Evolutionary conservation across 2,113 vertebrate genomes (phyloP).

Genomic region (Dicentrarchus labrax): DNA sequence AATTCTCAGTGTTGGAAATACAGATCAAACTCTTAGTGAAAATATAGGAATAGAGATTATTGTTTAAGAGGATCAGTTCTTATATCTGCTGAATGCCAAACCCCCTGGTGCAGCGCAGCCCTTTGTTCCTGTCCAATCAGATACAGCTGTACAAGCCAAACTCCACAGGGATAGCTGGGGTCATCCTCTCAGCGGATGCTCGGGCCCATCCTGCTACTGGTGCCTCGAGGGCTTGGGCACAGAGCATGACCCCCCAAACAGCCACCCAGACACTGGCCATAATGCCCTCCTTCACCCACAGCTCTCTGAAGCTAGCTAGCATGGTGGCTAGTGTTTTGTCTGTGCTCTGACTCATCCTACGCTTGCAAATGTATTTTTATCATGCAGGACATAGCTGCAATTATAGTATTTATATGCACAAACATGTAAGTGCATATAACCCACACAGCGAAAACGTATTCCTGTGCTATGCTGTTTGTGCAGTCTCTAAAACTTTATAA

Average conservation of each 20-base stretch:
- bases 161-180: slow-evolving; percentile 75
- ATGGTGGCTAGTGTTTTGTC: slow-evolving; percentile 41
- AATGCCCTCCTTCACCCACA: slow-evolving; percentile 72
- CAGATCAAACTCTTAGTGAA: background rate
- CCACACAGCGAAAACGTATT: background rate
- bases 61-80: slow-evolving; percentile 29
- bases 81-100: slow-evolving; percentile 67
- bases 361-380: slow-evolving; percentile 2
- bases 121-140: slow-evolving; percentile 81
- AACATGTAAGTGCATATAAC: background rate
- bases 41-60: slow-evolving; percentile 11
- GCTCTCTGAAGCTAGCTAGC: slow-evolving; percentile 19
- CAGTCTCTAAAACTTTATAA: background rate
- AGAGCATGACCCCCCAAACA: slow-evolving; percentile 74
- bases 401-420: background rate
- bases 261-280: slow-evolving; percentile 78
- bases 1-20: background rate
- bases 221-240: slow-evolving; percentile 79
- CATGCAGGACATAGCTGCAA: background rate
- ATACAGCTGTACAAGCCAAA: slow-evolving; percentile 82
- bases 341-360: slow-evolving; percentile 23
- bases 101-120: slow-evolving; percentile 54
- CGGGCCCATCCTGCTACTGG: slow-evolving; percentile 81
- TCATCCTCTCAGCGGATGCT: slow-evolving; percentile 83
- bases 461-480: background rate